Percentiles rank a stretch among this genome's conserved stretches.
Conservation (phyloP, 2,888 invertebrate species). For the Melanchra persicariae region DNA sequence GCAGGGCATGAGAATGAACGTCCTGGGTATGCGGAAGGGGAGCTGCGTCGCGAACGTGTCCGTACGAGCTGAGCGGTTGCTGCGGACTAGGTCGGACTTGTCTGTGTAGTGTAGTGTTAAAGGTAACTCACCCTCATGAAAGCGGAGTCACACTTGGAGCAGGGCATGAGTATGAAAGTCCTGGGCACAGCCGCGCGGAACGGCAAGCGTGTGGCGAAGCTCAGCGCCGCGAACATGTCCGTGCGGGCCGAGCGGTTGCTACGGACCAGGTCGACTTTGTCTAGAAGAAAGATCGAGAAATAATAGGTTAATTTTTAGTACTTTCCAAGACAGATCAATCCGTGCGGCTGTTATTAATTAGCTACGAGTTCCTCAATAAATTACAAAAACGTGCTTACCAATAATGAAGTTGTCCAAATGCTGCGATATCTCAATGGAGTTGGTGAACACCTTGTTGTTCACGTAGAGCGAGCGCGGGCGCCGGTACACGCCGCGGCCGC, state of each 20-base stretch:
- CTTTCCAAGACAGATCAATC: no score
- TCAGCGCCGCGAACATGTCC: slow-evolving; percentile 95
- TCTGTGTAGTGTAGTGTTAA: slow-evolving; percentile 70
- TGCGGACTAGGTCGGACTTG: slow-evolving; percentile 75
- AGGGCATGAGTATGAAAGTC: slow-evolving; percentile 95
- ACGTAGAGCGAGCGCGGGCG: slow-evolving; percentile 94
- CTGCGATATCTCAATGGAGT: slow-evolving; percentile 91
- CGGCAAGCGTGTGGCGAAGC: slow-evolving; percentile 93
- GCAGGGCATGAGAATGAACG: slow-evolving; percentile 95
- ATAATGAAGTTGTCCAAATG: slow-evolving; percentile 93
- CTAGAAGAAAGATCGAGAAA: slow-evolving; percentile 59
- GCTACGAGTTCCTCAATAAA: no score
- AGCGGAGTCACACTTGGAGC: slow-evolving; percentile 93
- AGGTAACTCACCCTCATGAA: slow-evolving; percentile 91
- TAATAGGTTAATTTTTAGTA: no score
- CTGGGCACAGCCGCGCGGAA: slow-evolving; percentile 96
- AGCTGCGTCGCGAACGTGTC: slow-evolving; percentile 95
- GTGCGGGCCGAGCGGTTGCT: slow-evolving; percentile 73
- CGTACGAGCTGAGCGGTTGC: slow-evolving; percentile 73
- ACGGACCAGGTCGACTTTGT: slow-evolving; percentile 76
- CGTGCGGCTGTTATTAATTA: no score
- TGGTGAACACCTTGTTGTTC: slow-evolving; percentile 93
- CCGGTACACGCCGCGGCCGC: slow-evolving; percentile 94
- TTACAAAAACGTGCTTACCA: no score
- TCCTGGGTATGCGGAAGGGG: slow-evolving; percentile 96